phyloP scores from a whole-genome alignment of 2,888 invertebrate species.

The Chouioia cunea region DNA sequence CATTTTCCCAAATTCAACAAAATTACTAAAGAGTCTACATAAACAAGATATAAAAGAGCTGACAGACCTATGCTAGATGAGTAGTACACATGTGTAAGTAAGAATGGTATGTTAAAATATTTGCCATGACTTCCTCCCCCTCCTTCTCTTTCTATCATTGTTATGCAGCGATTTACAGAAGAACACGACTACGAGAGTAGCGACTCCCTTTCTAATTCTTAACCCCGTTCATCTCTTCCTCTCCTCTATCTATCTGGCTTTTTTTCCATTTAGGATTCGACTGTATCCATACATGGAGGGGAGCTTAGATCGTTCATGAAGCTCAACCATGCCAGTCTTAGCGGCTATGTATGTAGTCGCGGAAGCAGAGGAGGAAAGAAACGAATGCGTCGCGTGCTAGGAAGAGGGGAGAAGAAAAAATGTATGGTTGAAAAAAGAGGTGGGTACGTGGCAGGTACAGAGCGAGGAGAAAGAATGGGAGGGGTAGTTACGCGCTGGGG shows the following conservation, averaged over 20 bases:
- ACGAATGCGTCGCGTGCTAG: no score
- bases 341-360: conserved; percentile 15
- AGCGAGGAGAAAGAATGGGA: conserved; percentile 32
- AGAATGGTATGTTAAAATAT: conserved; percentile 58
- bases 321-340: conserved; percentile 14
- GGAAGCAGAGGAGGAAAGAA: conserved; percentile 46
- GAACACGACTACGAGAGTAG: conserved; percentile 6
- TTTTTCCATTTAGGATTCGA: no score
- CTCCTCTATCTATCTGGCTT: conserved; percentile 20
- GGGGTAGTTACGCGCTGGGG: conserved; percentile 13
- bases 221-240: conserved; percentile 40
- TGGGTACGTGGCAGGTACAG: conserved; percentile 38
- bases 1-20: conserved; percentile 17
- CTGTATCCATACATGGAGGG: no score
- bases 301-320: no score
- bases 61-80: background rate
- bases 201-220: conserved; percentile 37
- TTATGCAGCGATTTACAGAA: conserved; percentile 47
- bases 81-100: conserved; percentile 25
- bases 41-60: background rate
- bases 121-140: conserved; percentile 49
- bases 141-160: conserved; percentile 41
- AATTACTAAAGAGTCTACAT: conserved; percentile 2
- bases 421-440: conserved; percentile 30
- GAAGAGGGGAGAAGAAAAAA: conserved; percentile 21